These are phyloP conservation scores for Ceyx erithaca DNA, from an alignment of 2,797 vertebrate species.

Conservation along the genomic window DNA sequence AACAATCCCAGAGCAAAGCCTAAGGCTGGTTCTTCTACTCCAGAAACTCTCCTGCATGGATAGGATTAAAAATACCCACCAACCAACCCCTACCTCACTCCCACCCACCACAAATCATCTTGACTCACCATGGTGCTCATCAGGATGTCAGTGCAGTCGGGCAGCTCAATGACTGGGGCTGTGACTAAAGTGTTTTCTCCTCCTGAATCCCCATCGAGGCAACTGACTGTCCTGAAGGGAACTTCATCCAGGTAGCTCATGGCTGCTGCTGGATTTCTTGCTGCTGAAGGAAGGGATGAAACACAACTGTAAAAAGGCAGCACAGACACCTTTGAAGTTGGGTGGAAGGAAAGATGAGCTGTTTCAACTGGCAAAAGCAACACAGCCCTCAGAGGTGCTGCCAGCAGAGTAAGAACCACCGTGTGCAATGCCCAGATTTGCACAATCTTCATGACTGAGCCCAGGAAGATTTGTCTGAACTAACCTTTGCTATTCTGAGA, in stretches of 20 bases:
- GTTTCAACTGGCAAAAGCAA: background rate
- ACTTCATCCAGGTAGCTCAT: constrained; percentile 88
- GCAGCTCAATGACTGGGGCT: constrained; percentile 73
- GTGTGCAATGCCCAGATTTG: background rate
- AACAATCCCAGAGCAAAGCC: background rate
- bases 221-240: constrained; percentile 82
- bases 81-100: background rate
- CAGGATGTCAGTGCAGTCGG: constrained; percentile 83
- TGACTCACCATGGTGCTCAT: constrained; percentile 82
- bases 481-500: constrained; percentile 5
- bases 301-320: background rate
- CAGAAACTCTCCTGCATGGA: background rate
- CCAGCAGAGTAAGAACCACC: background rate
- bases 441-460: background rate
- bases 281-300: background rate
- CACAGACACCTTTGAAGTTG: background rate
- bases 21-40: background rate
- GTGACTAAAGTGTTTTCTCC: constrained; percentile 47
- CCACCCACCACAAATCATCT: background rate
- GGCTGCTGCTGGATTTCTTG: background rate
- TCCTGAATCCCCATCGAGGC: background rate
- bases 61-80: background rate
- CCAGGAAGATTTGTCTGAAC: background rate
- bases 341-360: background rate
- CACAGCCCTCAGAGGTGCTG: background rate